A percentile compares a stretch with the other conserved stretches of the same genome.
phyloP scores from a whole-genome alignment of 2,888 invertebrate species.

The Trissoscelio sp. region DNA sequence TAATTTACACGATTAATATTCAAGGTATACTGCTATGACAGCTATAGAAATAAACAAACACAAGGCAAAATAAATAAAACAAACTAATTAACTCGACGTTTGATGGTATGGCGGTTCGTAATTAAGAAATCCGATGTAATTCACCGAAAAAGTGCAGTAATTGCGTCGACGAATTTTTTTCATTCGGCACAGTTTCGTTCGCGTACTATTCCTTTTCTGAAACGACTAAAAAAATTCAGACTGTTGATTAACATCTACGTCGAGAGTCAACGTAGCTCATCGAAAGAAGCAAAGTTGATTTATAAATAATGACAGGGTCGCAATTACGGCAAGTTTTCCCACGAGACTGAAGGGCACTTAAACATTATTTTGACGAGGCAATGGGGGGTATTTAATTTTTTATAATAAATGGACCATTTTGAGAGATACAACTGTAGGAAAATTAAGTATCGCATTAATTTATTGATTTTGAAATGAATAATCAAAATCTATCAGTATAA shows the following conservation, averaged over 20 bases:
- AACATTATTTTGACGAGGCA: constrained; percentile 5
- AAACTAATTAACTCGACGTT: constrained; percentile 12
- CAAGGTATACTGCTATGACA: constrained; percentile 4
- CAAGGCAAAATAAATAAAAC: not conserved
- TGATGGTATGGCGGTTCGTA: constrained; percentile 6
- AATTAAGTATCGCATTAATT: too few relatives aligned
- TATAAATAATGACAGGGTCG: constrained; percentile 4
- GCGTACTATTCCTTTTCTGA: not conserved
- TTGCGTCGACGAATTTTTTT: constrained; percentile 8
- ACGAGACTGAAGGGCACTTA: not conserved
- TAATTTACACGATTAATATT: not conserved
- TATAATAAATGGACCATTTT: not conserved
- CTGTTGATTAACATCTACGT: not conserved
- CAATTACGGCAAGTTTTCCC: constrained; percentile 2
- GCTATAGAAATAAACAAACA: constrained; percentile 17
- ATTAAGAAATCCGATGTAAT: constrained; percentile 22
- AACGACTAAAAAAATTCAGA: not conserved
- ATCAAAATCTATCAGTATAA: too few relatives aligned
- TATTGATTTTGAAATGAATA: too few relatives aligned
- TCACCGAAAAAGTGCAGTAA: constrained; percentile 18
- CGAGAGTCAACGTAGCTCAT: constrained; percentile 6
- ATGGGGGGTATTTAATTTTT: not conserved
- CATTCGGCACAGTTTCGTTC: not conserved
- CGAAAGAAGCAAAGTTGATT: constrained; percentile 8
- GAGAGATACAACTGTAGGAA: not conserved